Evolutionary conservation across 2,888 invertebrate genomes (phyloP), one percentile per base, ranked within the genome.

Genomic region (Mesorhabditis spiculigera): DNA sequence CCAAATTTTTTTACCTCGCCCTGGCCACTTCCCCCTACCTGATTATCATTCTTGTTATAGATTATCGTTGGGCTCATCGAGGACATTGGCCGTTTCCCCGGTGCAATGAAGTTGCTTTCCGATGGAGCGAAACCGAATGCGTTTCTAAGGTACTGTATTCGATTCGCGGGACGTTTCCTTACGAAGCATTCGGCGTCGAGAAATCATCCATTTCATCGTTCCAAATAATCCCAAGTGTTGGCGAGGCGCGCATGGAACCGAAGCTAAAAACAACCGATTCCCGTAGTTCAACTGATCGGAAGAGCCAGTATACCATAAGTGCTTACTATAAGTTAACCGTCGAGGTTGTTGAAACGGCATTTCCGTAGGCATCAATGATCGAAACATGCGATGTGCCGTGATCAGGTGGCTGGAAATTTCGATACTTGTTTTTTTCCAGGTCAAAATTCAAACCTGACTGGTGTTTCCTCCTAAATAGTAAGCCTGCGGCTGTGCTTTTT

Each of bases 331-430:
- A 81, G 86, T 94, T 94, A 28, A 94, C 90, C 1, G 95, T 93
- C 78, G 93, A 93, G 4, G 96, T 96, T 1, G 92, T 91, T 0
- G 95, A 91, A 0, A 96, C 93, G 0, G 95, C 96, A 86, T 95
- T 93, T 0, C 96, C 95, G 85, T 93, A 91, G 5, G 74, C 75
- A 65, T 86, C 86, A 44, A 95, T 87, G 64, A 95, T 90, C 0
- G 93, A 92, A 50, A 94, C 90, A 85, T 97, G 96, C 0, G 95
- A 91, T 0, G 97, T 97, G 62, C 95, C 95, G 86, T 91, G 90
- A 75, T 86, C 86, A 68, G 92, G 90, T 69, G 89, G 71, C 76
- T 76, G 70, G 4, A 74, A 73, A 28, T 28, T 28, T 28, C 28
- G 28, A 28, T 28, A 28, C 28, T 28, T 28, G 28, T 3, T 3